A percentile compares a stretch with the other conserved stretches of the same genome.
These are phyloP conservation scores for Selene dorsalis DNA, from an alignment of 2,797 vertebrate genomes.

Conservation along the genomic window DNA sequence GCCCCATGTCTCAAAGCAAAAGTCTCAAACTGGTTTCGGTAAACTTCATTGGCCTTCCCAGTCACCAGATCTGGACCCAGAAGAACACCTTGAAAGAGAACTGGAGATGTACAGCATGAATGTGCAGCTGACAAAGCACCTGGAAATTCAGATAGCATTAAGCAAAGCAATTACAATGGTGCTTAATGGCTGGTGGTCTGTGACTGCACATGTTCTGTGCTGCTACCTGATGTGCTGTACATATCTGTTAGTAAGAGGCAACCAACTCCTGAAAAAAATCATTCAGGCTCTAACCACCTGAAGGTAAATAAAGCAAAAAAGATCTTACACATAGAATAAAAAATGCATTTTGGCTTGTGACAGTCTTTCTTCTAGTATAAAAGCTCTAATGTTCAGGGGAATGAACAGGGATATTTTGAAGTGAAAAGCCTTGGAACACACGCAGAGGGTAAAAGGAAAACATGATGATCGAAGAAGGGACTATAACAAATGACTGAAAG, in stretches of 20 bases:
- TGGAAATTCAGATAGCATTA: neutral
- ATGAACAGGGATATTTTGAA: slow-evolving; percentile 37
- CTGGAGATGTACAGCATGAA: neutral
- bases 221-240: slow-evolving; percentile 7
- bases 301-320: slow-evolving; percentile 17
- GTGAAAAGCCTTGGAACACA: slow-evolving; percentile 28
- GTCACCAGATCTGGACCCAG: neutral
- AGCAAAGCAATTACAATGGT: neutral
- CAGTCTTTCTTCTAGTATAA: slow-evolving; percentile 16
- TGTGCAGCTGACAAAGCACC: neutral
- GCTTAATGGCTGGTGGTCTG: neutral
- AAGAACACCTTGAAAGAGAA: neutral
- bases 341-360: neutral
- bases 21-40: too few relatives aligned
- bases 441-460: slow-evolving; percentile 13
- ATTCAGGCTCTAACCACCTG: slow-evolving; percentile 5
- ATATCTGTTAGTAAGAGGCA: slow-evolving; percentile 4
- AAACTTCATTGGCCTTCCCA: neutral
- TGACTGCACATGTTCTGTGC: neutral
- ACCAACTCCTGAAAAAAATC: neutral
- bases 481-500: slow-evolving; percentile 38
- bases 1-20: neutral
- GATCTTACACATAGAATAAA: neutral
- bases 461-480: slow-evolving; percentile 1
- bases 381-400: slow-evolving; percentile 15